phyloP scores from a whole-genome alignment of 1,140 invertebrate genomes.

The Leptopilina clavipes region DNA sequence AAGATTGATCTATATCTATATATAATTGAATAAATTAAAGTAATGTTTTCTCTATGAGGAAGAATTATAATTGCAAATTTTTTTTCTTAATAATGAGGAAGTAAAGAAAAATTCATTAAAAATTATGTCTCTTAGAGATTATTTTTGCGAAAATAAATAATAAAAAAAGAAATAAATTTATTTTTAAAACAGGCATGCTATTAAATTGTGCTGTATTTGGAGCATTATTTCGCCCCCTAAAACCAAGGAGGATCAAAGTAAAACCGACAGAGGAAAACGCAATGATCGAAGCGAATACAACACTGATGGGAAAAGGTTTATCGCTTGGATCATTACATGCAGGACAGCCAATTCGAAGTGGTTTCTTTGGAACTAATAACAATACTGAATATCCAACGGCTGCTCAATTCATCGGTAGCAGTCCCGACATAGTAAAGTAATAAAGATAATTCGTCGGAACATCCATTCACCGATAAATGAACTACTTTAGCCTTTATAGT shows the following conservation, averaged over 20 bases:
- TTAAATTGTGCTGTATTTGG: constrained; percentile 87
- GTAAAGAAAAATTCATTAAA: not conserved
- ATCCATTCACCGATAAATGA: constrained; percentile 34
- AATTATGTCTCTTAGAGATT: not conserved
- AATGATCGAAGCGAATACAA: constrained; percentile 59
- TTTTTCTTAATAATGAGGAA: not conserved
- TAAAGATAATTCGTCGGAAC: constrained; percentile 39
- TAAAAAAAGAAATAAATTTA: not conserved
- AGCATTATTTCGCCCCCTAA: constrained; percentile 86
- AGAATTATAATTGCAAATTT: not conserved
- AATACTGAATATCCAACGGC: constrained; percentile 86
- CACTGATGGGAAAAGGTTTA: constrained; percentile 60
- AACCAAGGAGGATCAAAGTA: constrained; percentile 79
- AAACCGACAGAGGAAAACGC: constrained; percentile 69
- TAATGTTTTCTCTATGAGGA: constrained; percentile 12
- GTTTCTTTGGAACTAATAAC: constrained; percentile 79
- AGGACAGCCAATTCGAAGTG: constrained; percentile 57
- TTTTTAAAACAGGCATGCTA: constrained; percentile 77
- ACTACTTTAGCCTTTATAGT: constrained; percentile 31
- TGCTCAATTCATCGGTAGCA: constrained; percentile 80
- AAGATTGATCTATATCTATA: not conserved
- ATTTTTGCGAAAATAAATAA: not conserved
- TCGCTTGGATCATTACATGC: constrained; percentile 67
- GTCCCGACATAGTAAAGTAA: constrained; percentile 76
- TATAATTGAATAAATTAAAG: constrained; percentile 10